A percentile compares a stretch with the other conserved stretches of the same genome.
These are phyloP conservation scores for Amphiprion ocellaris DNA, from an alignment of 2,113 vertebrate species.

Conservation along the genomic window DNA sequence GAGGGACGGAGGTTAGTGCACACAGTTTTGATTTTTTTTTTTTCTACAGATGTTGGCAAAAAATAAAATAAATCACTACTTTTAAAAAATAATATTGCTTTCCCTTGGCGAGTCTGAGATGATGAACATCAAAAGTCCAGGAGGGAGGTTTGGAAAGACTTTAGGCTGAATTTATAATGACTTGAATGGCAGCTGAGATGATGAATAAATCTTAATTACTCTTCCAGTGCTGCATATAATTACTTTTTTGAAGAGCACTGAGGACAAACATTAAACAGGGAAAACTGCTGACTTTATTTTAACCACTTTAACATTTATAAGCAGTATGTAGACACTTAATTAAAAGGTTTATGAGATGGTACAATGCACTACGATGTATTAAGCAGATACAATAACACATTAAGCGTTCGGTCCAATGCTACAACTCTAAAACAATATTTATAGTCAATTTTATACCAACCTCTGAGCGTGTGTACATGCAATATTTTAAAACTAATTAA, in stretches of 20 bases:
- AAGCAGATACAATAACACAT: not conserved
- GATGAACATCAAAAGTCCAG: not conserved
- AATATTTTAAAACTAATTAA: not conserved
- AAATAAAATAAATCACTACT: not conserved
- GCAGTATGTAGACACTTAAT: not conserved
- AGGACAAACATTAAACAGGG: conserved; percentile 21
- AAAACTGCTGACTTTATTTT: not conserved
- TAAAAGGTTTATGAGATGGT: conserved; percentile 1
- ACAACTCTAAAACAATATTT: not conserved
- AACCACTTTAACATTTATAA: not conserved
- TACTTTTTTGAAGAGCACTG: conserved; percentile 25
- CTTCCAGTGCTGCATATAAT: not conserved
- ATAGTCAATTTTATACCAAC: not conserved
- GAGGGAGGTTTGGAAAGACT: conserved; percentile 9
- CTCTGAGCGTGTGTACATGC: no score
- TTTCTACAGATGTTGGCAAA: conserved; percentile 2
- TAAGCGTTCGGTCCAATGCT: not conserved
- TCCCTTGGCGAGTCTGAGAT: not conserved
- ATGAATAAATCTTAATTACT: conserved; percentile 19
- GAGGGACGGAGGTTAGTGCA: conserved; percentile 1
- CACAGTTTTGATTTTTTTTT: not conserved
- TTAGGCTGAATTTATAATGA: conserved; percentile 13
- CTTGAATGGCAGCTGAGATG: conserved; percentile 2
- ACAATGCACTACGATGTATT: not conserved
- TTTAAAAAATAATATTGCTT: conserved; percentile 1